Base-by-base conservation (phyloP, 1,140 invertebrate species). In the Potamilus streckersoni region DNA sequence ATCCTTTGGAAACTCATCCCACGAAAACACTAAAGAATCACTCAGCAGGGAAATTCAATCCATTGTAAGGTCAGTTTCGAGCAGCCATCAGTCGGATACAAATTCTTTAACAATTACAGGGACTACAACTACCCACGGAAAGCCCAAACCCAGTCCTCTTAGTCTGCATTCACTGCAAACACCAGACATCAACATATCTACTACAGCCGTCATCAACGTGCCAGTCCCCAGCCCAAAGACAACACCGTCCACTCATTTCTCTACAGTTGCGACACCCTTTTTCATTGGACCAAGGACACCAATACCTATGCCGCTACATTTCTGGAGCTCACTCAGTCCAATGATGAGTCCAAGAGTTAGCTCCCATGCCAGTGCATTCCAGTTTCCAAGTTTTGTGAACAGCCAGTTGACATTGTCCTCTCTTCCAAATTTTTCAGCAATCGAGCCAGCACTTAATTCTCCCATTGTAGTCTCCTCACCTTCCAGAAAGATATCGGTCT, bases 321-420 rank as follows among this genome's bases (percentile, higher is more conserved):
- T 88, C 76, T 88, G 86, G 86, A 87, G 84, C 63, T 88, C 86
- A 2, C 75, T 88, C 1, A 85, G 83, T 73, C 85, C 86, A 0
- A 83, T 85, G 8, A 81, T 86, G 61, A 86, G 85, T 55, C 86
- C 86, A 6, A 77, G 86, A 17, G 69, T 84, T 11, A 68, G 74
- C 15, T 71, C 78, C 62, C 56, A 66, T 11, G 60, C 81, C 11
- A 80, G 79, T 17, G 84, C 84, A 61, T 88, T 88, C 69, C 85
- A 86, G 76, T 88, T 88, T 74, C 86, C 86, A 14, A 70, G 75
- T 27, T 83, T 82, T 69, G 78, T 82, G 16, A 84, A 74, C 38
- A 79, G 75, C 17, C 80, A 81, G 61, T 69, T 85, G 61, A 79
- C 82, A 60, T 78, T 82, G 63, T 84, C 85, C 16, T 84, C 85